Conservation (phyloP, 2,888 invertebrate species). For the Drosophila parthenogenetica region DNA sequence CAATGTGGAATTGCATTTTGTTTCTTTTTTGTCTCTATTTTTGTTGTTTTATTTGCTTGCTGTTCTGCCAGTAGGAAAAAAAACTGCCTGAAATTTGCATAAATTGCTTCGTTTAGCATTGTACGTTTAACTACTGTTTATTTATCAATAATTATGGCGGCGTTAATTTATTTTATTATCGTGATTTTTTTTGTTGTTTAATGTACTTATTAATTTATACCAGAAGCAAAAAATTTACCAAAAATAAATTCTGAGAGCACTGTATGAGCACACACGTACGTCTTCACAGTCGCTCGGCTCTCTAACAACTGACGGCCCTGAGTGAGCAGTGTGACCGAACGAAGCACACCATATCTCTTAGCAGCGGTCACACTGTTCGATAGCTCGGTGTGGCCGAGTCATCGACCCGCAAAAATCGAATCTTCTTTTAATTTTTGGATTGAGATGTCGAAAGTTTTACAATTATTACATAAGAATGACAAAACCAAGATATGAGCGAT, state of each 20-base stretch:
- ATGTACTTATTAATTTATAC: slow-evolving; percentile 54
- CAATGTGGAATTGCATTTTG: slow-evolving; percentile 48
- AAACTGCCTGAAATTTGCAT: slow-evolving; percentile 63
- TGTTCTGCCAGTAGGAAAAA: slow-evolving; percentile 48
- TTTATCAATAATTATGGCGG: slow-evolving; percentile 54
- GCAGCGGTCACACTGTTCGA: slow-evolving; percentile 29
- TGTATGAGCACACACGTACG: slow-evolving; percentile 78
- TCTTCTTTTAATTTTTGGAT: slow-evolving; percentile 18
- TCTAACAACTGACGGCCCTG: slow-evolving; percentile 58
- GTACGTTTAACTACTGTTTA: slow-evolving; percentile 46
- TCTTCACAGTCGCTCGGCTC: slow-evolving; percentile 74
- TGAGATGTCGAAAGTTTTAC: slow-evolving; percentile 13
- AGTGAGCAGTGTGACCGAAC: slow-evolving; percentile 49
- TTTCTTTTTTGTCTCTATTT: slow-evolving; percentile 10
- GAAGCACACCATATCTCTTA: slow-evolving; percentile 11
- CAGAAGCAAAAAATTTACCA: slow-evolving; percentile 70
- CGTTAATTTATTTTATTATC: slow-evolving; percentile 54
- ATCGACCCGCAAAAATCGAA: slow-evolving; percentile 30
- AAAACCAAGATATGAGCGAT: neutral
- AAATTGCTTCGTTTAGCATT: slow-evolving; percentile 49
- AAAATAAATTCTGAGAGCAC: slow-evolving; percentile 79
- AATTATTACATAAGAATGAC: slow-evolving; percentile 34
- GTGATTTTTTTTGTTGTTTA: slow-evolving; percentile 49
- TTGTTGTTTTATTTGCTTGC: slow-evolving; percentile 32
- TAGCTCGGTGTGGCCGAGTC: slow-evolving; percentile 38